phyloP scores from a whole-genome alignment of 2,888 invertebrate genomes.

The Kuschelorhynchus macadamiae region DNA sequence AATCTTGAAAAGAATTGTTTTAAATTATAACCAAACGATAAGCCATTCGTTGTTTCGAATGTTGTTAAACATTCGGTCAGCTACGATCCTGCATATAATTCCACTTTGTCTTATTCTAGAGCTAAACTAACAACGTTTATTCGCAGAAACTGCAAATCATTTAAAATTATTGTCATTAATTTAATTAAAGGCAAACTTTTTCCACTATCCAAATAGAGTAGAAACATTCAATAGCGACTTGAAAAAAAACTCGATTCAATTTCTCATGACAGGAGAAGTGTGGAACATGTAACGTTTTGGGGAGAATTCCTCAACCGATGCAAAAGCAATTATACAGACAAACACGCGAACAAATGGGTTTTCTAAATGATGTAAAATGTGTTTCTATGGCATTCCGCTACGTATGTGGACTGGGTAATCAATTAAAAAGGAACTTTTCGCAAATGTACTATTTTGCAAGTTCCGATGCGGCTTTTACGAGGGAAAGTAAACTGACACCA shows the following conservation, averaged over 20 bases:
- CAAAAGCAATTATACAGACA: conserved; percentile 60
- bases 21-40: no score
- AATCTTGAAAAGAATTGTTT: no score
- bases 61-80: no score
- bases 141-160: conserved; percentile 8
- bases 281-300: conserved; percentile 35
- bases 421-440: conserved; percentile 51
- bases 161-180: conserved; percentile 20
- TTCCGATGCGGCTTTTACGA: not conserved
- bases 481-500: not conserved
- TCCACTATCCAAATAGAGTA: conserved; percentile 38
- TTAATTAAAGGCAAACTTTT: conserved; percentile 37
- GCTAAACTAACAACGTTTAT: not conserved
- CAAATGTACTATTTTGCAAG: not conserved
- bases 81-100: no score
- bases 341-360: conserved; percentile 62
- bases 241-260: conserved; percentile 31
- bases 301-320: conserved; percentile 39
- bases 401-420: conserved; percentile 55
- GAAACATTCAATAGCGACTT: conserved; percentile 22
- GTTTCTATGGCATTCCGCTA: conserved; percentile 55
- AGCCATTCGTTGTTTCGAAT: no score
- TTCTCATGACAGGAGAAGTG: conserved; percentile 32
- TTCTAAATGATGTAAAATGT: conserved; percentile 60
- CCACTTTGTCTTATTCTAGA: no score